Percentiles rank a stretch among this genome's conserved stretches.
phyloP scores from a whole-genome alignment of 2,113 vertebrate genomes.

The Stegastes partitus region DNA sequence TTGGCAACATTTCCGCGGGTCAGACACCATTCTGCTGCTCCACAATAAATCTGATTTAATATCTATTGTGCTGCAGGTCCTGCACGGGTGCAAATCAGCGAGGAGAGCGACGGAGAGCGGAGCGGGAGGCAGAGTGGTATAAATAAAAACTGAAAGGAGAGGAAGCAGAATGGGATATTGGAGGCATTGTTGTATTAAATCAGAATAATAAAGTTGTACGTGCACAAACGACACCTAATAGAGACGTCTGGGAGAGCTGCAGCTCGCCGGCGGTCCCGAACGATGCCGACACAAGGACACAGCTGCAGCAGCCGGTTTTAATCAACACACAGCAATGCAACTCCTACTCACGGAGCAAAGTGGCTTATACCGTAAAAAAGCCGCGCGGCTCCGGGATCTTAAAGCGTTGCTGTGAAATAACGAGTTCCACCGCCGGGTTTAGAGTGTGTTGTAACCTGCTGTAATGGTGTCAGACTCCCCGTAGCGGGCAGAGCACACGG shows the following conservation, averaged over 20 bases:
- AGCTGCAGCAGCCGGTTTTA: slow-evolving; percentile 74
- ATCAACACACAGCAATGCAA: slow-evolving; percentile 63
- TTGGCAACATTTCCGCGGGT: slow-evolving; percentile 67
- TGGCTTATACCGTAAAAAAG: slow-evolving; percentile 46
- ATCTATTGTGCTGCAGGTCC: slow-evolving; percentile 72
- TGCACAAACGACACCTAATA: slow-evolving; percentile 79
- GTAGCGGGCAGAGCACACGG: slow-evolving; percentile 8
- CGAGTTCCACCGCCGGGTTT: slow-evolving; percentile 25
- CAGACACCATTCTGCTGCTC: slow-evolving; percentile 70
- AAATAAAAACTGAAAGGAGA: slow-evolving; percentile 81
- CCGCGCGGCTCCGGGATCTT: slow-evolving; percentile 12
- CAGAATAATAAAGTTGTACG: slow-evolving; percentile 82
- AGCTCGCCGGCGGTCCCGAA: slow-evolving; percentile 31
- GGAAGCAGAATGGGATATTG: slow-evolving; percentile 78
- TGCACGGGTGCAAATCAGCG: slow-evolving; percentile 26
- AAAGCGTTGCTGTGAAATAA: slow-evolving; percentile 55
- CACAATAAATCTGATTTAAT: slow-evolving; percentile 85
- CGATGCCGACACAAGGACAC: slow-evolving; percentile 59
- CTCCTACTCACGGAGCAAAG: slow-evolving; percentile 57
- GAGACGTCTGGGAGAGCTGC: slow-evolving; percentile 70
- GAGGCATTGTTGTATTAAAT: slow-evolving; percentile 82
- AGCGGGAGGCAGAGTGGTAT: slow-evolving; percentile 40
- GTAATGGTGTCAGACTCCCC: slow-evolving; percentile 57
- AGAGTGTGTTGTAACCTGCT: slow-evolving; percentile 55
- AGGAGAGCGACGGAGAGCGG: neutral